Conservation (phyloP, 2,113 vertebrate genomes). For the Microtus richardsoni region DNA sequence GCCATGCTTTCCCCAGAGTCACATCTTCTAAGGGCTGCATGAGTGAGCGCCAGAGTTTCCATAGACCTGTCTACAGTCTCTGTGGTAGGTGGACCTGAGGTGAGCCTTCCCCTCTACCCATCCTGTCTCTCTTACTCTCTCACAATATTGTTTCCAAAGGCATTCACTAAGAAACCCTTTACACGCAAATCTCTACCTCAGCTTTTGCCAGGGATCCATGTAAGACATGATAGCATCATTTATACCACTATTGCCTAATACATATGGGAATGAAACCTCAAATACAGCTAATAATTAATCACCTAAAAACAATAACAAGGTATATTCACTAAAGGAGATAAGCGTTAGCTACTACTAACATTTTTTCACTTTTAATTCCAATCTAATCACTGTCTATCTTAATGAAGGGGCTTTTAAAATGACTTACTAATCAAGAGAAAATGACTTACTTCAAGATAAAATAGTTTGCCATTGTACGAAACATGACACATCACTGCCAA, state of each 20-base stretch:
- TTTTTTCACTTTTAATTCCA: slow-evolving; percentile 23
- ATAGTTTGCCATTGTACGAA: slow-evolving; percentile 18
- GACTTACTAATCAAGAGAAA: neutral
- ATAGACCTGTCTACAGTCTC: neutral
- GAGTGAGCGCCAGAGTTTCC: neutral
- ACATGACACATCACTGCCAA: neutral
- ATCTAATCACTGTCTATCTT: slow-evolving; percentile 34
- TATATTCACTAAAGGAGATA: neutral
- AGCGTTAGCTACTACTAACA: neutral
- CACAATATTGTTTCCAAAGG: neutral
- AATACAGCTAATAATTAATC: neutral
- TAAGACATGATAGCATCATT: neutral
- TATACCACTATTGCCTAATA: neutral
- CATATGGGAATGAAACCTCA: neutral
- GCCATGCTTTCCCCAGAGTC: neutral
- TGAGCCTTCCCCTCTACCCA: neutral
- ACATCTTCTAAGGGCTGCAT: neutral
- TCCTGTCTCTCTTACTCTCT: neutral
- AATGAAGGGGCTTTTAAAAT: neutral
- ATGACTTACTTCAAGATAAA: neutral
- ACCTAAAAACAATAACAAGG: neutral
- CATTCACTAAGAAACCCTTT: neutral
- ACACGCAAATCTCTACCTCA: neutral
- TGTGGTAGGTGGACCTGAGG: fast-evolving
- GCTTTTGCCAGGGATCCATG: neutral